phyloP scores from a whole-genome alignment of 2,113 vertebrate species.

The Bambusicola thoracicus region DNA sequence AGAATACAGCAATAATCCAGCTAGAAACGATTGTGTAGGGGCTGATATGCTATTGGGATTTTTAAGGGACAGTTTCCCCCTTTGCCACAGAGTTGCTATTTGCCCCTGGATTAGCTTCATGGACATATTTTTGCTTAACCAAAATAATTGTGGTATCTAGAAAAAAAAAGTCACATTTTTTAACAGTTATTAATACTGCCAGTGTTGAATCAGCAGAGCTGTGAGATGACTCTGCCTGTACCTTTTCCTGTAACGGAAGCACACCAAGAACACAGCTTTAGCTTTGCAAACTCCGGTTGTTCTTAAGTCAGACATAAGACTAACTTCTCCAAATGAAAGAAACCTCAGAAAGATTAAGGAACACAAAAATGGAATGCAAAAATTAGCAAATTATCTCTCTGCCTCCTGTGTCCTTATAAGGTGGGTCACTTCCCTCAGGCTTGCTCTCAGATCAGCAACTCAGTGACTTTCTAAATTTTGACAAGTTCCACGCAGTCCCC shows the following conservation, averaged over 20 bases:
- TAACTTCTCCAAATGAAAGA: not conserved
- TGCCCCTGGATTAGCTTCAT: not conserved
- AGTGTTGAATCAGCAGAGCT: not conserved
- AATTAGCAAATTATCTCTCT: not conserved
- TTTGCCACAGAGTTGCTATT: not conserved
- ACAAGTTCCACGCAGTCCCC: not conserved
- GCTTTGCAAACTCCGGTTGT: not conserved
- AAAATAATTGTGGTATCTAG: not conserved
- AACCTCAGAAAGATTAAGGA: not conserved
- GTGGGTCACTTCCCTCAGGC: not conserved
- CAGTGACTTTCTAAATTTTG: not conserved
- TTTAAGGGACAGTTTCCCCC: not conserved
- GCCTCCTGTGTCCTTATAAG: not conserved
- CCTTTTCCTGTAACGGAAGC: not conserved
- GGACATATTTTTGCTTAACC: not conserved
- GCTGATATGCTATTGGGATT: not conserved
- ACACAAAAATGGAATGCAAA: not conserved
- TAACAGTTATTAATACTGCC: not conserved
- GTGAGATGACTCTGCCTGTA: not conserved
- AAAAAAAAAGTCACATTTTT: not conserved
- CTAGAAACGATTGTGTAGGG: not conserved
- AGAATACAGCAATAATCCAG: not conserved
- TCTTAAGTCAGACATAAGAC: not conserved
- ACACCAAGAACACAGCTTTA: not conserved
- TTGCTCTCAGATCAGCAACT: conserved; percentile 8